Evolutionary conservation across 2,888 invertebrate species (phyloP).

Genomic region (Steinernema hermaphroditum): DNA sequence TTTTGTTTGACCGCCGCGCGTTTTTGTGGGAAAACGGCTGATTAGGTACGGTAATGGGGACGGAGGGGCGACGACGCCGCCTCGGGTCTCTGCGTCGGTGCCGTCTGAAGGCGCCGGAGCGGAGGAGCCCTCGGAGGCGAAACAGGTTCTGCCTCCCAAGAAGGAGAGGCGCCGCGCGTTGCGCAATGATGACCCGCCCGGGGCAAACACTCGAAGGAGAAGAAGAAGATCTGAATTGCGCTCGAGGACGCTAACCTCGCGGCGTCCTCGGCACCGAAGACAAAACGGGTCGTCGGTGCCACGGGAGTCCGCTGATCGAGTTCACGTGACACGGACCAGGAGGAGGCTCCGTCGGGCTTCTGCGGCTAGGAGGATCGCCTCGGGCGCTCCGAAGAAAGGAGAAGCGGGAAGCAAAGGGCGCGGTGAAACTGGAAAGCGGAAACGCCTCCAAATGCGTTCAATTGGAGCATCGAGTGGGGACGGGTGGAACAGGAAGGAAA

Average conservation of each 20-base stretch:
- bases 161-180: neutral
- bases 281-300: no score
- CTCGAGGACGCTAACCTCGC: neutral
- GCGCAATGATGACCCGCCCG: slow-evolving; percentile 11
- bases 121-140: neutral
- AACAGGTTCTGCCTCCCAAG: neutral
- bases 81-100: neutral
- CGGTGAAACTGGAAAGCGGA: neutral
- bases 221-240: neutral
- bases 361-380: neutral
- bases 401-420: slow-evolving; percentile 1
- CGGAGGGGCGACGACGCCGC: slow-evolving; percentile 3
- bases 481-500: slow-evolving; percentile 17
- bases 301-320: no score
- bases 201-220: neutral
- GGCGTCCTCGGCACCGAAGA: no score
- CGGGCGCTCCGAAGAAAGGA: neutral
- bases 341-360: no score
- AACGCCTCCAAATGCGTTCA: neutral
- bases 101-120: slow-evolving; percentile 9
- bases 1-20: slow-evolving; percentile 10
- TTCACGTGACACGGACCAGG: no score
- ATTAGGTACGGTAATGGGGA: slow-evolving; percentile 20
- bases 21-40: slow-evolving; percentile 12
- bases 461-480: neutral